phyloP scores from a whole-genome alignment of 2,888 invertebrate species.

The Micropterix aruncella region DNA sequence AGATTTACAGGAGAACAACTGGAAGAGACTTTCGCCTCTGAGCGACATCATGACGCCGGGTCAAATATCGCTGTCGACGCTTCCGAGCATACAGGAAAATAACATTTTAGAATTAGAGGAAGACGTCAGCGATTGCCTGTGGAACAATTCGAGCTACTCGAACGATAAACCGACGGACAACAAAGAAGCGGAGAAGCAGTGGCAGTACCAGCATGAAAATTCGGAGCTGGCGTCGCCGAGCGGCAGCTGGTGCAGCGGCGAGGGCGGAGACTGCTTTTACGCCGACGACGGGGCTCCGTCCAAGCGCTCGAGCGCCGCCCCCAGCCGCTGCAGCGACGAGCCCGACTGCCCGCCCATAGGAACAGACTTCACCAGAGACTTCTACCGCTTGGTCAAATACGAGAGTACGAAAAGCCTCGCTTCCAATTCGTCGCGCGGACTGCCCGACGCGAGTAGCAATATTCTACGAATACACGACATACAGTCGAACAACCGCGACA shows the following conservation, averaged over 20 bases:
- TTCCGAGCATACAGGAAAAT: constrained; percentile 62
- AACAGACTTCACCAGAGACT: constrained; percentile 64
- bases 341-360: constrained; percentile 51
- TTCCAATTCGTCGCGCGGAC: constrained; percentile 52
- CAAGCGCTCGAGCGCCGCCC: constrained; percentile 53
- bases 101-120: constrained; percentile 59
- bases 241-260: constrained; percentile 44
- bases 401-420: constrained; percentile 69
- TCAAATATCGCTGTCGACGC: constrained; percentile 46
- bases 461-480: constrained; percentile 32
- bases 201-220: constrained; percentile 40
- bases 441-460: constrained; percentile 30
- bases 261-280: constrained; percentile 15
- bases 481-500: constrained; percentile 38
- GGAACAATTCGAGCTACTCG: constrained; percentile 61
- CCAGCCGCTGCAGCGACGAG: constrained; percentile 52
- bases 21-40: constrained; percentile 28
- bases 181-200: constrained; percentile 40
- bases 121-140: constrained; percentile 57
- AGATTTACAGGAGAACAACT: constrained; percentile 40
- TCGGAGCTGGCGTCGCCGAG: constrained; percentile 41
- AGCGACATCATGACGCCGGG: constrained; percentile 43
- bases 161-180: constrained; percentile 49
- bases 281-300: constrained; percentile 43
- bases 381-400: constrained; percentile 67